Conservation (phyloP, 1,140 invertebrate species). For the Acromyrmex echinatior region DNA sequence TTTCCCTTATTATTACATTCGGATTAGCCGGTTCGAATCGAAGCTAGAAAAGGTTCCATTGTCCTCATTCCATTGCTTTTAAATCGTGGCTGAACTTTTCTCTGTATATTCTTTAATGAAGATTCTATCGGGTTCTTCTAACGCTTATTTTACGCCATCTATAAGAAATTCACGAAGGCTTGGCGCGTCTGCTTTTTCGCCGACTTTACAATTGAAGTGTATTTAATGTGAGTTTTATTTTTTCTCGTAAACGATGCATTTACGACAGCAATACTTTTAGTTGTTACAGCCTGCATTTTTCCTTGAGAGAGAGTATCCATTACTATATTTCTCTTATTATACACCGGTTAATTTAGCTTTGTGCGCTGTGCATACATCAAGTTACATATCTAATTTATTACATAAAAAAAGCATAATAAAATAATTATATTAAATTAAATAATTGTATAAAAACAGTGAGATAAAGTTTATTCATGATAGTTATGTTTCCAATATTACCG, state of each 20-base stretch:
- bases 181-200: neutral
- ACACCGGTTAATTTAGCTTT: neutral
- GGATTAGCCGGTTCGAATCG: constrained; percentile 23
- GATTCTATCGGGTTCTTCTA: constrained; percentile 16
- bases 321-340: neutral
- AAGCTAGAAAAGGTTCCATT: constrained; percentile 40
- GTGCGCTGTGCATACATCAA: neutral
- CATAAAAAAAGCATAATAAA: neutral
- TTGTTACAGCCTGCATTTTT: neutral
- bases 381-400: neutral
- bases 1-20: constrained; percentile 54
- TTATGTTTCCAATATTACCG: neutral
- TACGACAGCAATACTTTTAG: neutral
- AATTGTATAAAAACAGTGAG: neutral
- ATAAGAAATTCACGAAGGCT: constrained; percentile 56
- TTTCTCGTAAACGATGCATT: constrained; percentile 35
- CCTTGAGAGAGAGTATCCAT: neutral
- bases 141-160: constrained; percentile 15
- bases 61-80: constrained; percentile 36
- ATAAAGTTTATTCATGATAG: neutral
- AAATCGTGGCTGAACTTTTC: constrained; percentile 48
- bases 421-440: neutral
- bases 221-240: constrained; percentile 29
- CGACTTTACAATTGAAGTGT: constrained; percentile 21
- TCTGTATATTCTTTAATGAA: constrained; percentile 45